phyloP scores from a whole-genome alignment of 2,888 invertebrate genomes.

The Melanargia galathea region DNA sequence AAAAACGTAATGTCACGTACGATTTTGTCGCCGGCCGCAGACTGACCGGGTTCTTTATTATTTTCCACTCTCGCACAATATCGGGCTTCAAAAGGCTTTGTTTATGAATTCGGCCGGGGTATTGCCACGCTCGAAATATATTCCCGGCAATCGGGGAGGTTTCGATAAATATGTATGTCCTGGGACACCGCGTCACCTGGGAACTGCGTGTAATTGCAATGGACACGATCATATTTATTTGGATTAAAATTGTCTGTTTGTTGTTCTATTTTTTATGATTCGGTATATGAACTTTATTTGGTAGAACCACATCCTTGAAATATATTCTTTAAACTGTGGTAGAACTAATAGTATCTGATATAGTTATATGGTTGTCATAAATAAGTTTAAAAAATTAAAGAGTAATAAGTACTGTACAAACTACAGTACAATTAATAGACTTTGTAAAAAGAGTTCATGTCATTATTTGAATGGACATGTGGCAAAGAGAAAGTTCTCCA shows the following conservation, averaged over 20 bases:
- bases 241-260: conserved; percentile 6
- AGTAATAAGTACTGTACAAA: too few relatives aligned
- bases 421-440: too few relatives aligned
- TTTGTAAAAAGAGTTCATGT: too few relatives aligned
- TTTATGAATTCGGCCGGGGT: conserved; percentile 28
- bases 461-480: background rate
- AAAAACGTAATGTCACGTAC: conserved; percentile 22
- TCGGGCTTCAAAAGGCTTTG: conserved; percentile 29
- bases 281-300: too few relatives aligned
- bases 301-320: too few relatives aligned
- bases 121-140: conserved; percentile 25
- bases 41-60: conserved; percentile 27
- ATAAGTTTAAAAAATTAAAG: too few relatives aligned
- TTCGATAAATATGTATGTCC: conserved; percentile 67
- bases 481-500: background rate
- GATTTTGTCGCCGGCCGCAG: conserved; percentile 20
- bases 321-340: too few relatives aligned
- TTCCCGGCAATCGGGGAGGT: conserved; percentile 28
- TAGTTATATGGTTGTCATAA: too few relatives aligned
- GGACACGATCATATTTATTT: conserved; percentile 17
- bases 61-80: conserved; percentile 25
- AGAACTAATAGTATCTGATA: too few relatives aligned
- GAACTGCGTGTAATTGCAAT: conserved; percentile 52
- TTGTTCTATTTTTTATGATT: background rate
- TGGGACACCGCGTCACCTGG: conserved; percentile 59